Evolutionary conservation across 2,113 vertebrate species (phyloP), one percentile per base, ranked within the genome.

Genomic region (Neodontobutis hainanensis): DNA sequence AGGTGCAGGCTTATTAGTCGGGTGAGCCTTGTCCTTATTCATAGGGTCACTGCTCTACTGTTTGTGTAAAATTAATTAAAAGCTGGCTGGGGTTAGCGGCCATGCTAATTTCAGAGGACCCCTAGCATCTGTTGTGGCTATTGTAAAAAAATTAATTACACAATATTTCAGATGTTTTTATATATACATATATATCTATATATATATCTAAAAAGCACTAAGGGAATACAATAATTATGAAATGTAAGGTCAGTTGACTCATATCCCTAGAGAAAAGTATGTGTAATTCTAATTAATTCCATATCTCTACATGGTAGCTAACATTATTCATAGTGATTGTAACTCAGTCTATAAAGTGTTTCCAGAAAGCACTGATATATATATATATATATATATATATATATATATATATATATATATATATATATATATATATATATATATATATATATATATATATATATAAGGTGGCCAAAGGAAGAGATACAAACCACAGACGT

Each of bases 41-140:
- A 70, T 71, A 35, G 85, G 89, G 91, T 91, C 86, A 78, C 64
- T 48, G 75, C 72, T 56, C 85, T 68, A 78, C 82, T 83, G 84
- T 85, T 76, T 80, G 75, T 88, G 88, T 86, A 72, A 92, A 92
- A 90, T 91, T 89, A 93, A 93, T 93, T 90, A 89, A 89, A 91
- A 90, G 66, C 71, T 61, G 81, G 64, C 83, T n/a, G 68, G 64
- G 83, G 81, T 86, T 61, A 79, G 75, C 57, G 83, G 79, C 85
- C 34, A 14, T n/a, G 61, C 77, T 84, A 80, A 86, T 88, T 77
- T 65, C 63, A 65, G 56, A 70, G 73, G 55, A 72, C 64, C 11
- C 0, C 67, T 56, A 80, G 69, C 81, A 75, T 84, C 67, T 88
- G 83, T 72, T 71, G 75, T 63, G 61, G 40, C 32, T 9, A 55